These are phyloP conservation scores for Alloscopus bannaensis DNA, from an alignment of 2,888 invertebrate species.

Conservation along the genomic window DNA sequence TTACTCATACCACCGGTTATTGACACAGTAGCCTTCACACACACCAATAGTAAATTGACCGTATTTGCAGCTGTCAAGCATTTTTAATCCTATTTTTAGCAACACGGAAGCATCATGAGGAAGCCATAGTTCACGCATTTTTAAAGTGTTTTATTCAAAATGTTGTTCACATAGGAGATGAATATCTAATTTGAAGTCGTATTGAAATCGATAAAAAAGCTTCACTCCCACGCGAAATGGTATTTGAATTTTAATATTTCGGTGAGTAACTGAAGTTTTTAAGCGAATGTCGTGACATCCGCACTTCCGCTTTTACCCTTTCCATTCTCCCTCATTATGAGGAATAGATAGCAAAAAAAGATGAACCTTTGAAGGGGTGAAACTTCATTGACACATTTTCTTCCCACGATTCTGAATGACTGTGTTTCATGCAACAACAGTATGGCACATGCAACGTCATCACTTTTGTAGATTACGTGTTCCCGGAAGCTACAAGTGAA, in stretches of 20 bases:
- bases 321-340: not conserved
- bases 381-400: constrained; percentile 8
- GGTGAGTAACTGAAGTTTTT: no score
- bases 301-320: constrained; percentile 52
- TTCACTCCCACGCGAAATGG: no score
- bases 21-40: not conserved
- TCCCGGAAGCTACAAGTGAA: constrained; percentile 55
- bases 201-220: no score
- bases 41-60: no score
- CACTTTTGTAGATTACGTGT: constrained; percentile 27
- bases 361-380: not conserved
- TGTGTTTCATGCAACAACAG: constrained; percentile 21
- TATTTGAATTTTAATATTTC: no score
- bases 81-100: no score
- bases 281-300: constrained; percentile 44
- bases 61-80: no score
- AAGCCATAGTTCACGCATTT: no score
- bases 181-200: no score
- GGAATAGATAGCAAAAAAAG: not conserved
- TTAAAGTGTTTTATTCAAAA: no score
- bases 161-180: no score
- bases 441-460: constrained; percentile 54
- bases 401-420: constrained; percentile 39
- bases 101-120: no score
- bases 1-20: not conserved